Conservation (phyloP, 2,113 vertebrate genomes). For the Aramus guarauna region DNA sequence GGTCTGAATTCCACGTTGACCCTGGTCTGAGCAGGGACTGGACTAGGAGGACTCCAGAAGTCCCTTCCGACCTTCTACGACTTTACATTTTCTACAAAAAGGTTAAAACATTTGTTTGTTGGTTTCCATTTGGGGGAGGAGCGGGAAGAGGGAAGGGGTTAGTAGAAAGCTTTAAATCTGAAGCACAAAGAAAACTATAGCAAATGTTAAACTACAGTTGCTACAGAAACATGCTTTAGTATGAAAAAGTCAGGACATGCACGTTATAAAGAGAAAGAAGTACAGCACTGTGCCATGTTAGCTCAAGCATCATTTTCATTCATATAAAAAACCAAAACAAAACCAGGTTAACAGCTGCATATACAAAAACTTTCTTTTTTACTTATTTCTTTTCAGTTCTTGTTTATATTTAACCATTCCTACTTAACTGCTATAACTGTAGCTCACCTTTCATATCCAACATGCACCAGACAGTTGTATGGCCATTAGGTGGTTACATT, state of each 20-base stretch:
- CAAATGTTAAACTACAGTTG: not conserved
- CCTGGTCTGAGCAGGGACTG: not conserved
- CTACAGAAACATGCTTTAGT: not conserved
- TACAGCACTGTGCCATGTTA: not conserved
- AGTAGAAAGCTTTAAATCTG: not conserved
- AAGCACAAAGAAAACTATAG: not conserved
- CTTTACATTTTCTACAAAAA: not conserved
- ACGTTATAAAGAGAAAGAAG: not conserved
- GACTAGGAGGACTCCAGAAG: not conserved
- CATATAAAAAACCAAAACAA: not conserved
- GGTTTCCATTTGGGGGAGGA: not conserved
- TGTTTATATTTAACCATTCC: constrained; percentile 42
- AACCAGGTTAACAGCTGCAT: not conserved
- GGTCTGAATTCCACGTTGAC: not conserved
- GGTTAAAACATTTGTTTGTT: not conserved
- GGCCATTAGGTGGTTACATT: not conserved
- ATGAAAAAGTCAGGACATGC: not conserved
- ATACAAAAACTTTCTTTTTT: not conserved
- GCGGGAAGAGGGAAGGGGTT: not conserved
- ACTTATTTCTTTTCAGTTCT: constrained; percentile 23
- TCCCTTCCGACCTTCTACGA: not conserved
- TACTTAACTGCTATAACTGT: constrained; percentile 15
- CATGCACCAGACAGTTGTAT: not conserved
- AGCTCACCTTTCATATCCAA: not conserved
- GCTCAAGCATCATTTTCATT: not conserved